Evolutionary conservation across 2,888 invertebrate species (phyloP), one percentile per base, ranked within the genome.

Genomic region (Baccha elongata): DNA sequence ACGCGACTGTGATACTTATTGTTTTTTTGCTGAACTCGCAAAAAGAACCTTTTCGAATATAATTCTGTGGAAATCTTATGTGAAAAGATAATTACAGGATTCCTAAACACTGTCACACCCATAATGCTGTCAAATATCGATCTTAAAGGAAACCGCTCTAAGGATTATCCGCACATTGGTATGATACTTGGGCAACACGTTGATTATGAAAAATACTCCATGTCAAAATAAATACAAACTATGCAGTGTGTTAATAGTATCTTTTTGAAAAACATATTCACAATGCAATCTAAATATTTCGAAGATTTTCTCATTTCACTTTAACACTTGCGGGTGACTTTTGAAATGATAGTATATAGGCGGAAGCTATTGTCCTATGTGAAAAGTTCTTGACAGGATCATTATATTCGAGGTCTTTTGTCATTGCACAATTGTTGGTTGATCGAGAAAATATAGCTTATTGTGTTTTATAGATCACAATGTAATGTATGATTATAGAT

Each of bases 191-290:
- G 17, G 15, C 29, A 21, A 35, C 7, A 46, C 23, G 62, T 75
- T 78, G 81, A 76, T 72, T 73, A 68, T 86, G 86, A 87, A 86
- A 86, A 86, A 85, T 85, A 80, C 75, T 85, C 71, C 86, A 86
- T 89, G 89, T 89, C 89, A 90, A 88, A 89, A 89, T 87, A 88
- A 86, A 87, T 87, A 89, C 89, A 88, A 89, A 72, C 46, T 53
- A 55, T 32, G 19, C 52, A 17, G 19, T 26, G n/a, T 35, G 58
- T 17, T 15, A 5, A 40, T 5, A 23, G 10, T 62, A 68, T 68
- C 68, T 35, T 67, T 60, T 32, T 53, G 23, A 46, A 21, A 8
- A 29, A 3, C 26, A 55, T 13, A 17, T 15, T 42, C 13, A 8
- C 17, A 37, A n/a, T 26, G 13, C 48, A 74, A 67, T 67, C 67